These are phyloP conservation scores for Brachyalestes nurse DNA, from an alignment of 2,797 vertebrate species.

Conservation along the genomic window DNA sequence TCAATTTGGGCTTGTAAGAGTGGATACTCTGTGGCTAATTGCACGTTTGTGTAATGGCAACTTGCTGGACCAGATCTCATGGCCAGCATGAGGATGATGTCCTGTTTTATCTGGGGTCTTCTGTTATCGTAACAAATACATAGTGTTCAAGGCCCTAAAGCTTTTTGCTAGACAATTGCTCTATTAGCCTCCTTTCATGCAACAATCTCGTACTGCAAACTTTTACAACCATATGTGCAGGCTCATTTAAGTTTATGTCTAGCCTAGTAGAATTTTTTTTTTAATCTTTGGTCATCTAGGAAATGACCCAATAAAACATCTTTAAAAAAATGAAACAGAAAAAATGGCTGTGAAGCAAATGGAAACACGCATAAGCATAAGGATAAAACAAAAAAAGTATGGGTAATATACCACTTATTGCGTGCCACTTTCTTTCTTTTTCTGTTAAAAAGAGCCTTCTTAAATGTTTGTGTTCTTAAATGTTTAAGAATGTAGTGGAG, in stretches of 20 bases:
- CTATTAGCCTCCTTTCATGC: slow-evolving; percentile 7
- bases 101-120: slow-evolving; percentile 39
- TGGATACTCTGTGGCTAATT: slow-evolving; percentile 57
- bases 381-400: background rate
- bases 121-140: slow-evolving; percentile 16
- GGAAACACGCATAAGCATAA: background rate
- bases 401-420: background rate
- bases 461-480: slow-evolving; percentile 7
- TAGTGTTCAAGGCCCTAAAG: slow-evolving; percentile 24
- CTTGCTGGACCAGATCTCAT: slow-evolving; percentile 50
- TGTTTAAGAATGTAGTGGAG: background rate
- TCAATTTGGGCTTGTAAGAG: slow-evolving; percentile 57
- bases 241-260: slow-evolving; percentile 29
- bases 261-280: background rate
- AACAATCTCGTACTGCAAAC: background rate
- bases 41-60: slow-evolving; percentile 50
- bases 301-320: background rate
- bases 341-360: slow-evolving; percentile 5
- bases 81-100: slow-evolving; percentile 44
- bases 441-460: background rate
- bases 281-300: background rate
- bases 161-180: slow-evolving; percentile 28
- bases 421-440: background rate
- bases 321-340: background rate
- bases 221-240: slow-evolving; percentile 27